Evolutionary conservation across 1,140 invertebrate species (phyloP), one percentile per base, ranked within the genome.

Genomic region (Drosophila parvula): DNA sequence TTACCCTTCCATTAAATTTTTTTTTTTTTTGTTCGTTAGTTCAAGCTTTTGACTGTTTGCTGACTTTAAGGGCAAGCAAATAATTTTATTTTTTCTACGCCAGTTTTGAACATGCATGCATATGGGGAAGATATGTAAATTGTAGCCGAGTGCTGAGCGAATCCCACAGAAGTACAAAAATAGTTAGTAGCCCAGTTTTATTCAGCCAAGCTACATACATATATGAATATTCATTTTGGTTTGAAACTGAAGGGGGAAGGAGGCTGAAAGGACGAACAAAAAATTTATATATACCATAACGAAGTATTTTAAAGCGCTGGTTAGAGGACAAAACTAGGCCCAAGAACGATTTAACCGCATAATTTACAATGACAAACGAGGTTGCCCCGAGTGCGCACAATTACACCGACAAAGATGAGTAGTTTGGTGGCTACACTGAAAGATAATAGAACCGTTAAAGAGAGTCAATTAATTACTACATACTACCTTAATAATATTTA

Each of bases 311-410:
- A 73, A 73, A 71, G 51, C 38, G 9, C 9, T 36, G 53, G 30
- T 41, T 30, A 6, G 48, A 44, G 57, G n/a, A 55, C 34, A 11
- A 44, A 69, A 78, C 64, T 77, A 75, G 74, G 69, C 78, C 69
- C 73, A 77, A 68, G 65, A 79, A 81, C 84, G 88, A 89, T 89
- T 89, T 76, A 89, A 89, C 84, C 80, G 67, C 81, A 89, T 89
- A 89, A 89, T 89, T 89, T 90, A 89, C 84, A 89, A 84, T 90
- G 84, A 90, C 84, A 89, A 89, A 89, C 85, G 84, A 89, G 84
- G 84, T 67, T 78, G 74, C 55, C 48, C 70, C 65, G 61, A 65
- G 63, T 89, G 74, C 74, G 84, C 84, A 84, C 84, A 89, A 89
- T 89, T 89, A 89, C 84, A 81, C 84, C 69, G 68, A 47, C 55